These are phyloP conservation scores for Bruchidius siliquastri DNA, from an alignment of 2,888 invertebrate species.

Conservation along the genomic window DNA sequence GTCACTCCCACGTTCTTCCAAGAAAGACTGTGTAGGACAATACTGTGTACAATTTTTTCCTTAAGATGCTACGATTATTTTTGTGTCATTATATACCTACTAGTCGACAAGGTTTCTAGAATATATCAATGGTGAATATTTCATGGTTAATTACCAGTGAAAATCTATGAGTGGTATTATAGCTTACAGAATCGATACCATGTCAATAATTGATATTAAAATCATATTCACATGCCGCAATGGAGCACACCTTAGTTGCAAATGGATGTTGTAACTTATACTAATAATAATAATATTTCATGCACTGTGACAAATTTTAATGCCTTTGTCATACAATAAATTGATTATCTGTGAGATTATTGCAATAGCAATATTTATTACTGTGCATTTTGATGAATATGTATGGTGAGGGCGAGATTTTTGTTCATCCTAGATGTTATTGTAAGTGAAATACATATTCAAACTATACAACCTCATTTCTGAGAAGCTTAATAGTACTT, in stretches of 20 bases:
- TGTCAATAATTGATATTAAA: not conserved
- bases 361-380: not conserved
- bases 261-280: not conserved
- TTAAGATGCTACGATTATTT: no score
- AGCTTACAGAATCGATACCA: not conserved
- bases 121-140: no score
- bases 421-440: not conserved
- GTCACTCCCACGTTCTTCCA: no score
- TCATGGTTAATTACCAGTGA: not conserved
- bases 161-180: not conserved
- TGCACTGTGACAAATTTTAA: not conserved
- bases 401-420: not conserved
- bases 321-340: not conserved
- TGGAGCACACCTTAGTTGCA: not conserved
- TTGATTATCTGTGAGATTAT: not conserved
- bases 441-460: no score
- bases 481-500: no score
- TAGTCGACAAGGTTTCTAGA: no score
- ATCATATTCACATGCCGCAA: not conserved
- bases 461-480: no score
- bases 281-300: not conserved
- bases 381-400: not conserved
- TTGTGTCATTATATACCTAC: no score
- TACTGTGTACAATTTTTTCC: no score
- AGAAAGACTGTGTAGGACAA: no score